These are phyloP conservation scores for Lagria hirta DNA, from an alignment of 2,888 invertebrate genomes.

Conservation along the genomic window DNA sequence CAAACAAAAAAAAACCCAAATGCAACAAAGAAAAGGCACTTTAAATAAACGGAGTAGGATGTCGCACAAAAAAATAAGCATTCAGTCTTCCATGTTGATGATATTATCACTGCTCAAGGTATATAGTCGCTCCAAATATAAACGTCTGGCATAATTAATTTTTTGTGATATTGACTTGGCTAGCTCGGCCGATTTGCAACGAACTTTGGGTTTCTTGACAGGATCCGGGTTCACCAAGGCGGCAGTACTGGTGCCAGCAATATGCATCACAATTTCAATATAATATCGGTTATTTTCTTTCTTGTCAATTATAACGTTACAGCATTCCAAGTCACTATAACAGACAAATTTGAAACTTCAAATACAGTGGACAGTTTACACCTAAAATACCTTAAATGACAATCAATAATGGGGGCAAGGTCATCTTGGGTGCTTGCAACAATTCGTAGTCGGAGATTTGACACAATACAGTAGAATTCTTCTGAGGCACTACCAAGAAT, in stretches of 20 bases:
- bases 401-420: slow-evolving; percentile 61
- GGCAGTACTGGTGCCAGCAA: slow-evolving; percentile 54
- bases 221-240: slow-evolving; percentile 56
- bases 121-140: slow-evolving; percentile 79
- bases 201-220: slow-evolving; percentile 72
- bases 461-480: slow-evolving; percentile 80
- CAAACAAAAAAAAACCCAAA: slow-evolving; percentile 15
- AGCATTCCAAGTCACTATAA: slow-evolving; percentile 65
- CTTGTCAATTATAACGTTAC: slow-evolving; percentile 60
- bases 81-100: slow-evolving; percentile 43
- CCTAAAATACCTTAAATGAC: slow-evolving; percentile 59
- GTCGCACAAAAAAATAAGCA: slow-evolving; percentile 4
- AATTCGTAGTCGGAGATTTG: slow-evolving; percentile 72
- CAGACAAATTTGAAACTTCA: not conserved
- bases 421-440: slow-evolving; percentile 65
- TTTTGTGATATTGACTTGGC: slow-evolving; percentile 74
- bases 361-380: slow-evolving; percentile 19
- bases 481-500: slow-evolving; percentile 72
- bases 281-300: slow-evolving; percentile 59
- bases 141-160: slow-evolving; percentile 85
- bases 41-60: slow-evolving; percentile 15
- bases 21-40: slow-evolving; percentile 23
- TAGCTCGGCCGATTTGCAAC: slow-evolving; percentile 72
- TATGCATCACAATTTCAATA: slow-evolving; percentile 70
- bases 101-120: slow-evolving; percentile 57